Evolutionary conservation across 1,140 invertebrate species (phyloP).

Genomic region (Nylanderia fulva): DNA sequence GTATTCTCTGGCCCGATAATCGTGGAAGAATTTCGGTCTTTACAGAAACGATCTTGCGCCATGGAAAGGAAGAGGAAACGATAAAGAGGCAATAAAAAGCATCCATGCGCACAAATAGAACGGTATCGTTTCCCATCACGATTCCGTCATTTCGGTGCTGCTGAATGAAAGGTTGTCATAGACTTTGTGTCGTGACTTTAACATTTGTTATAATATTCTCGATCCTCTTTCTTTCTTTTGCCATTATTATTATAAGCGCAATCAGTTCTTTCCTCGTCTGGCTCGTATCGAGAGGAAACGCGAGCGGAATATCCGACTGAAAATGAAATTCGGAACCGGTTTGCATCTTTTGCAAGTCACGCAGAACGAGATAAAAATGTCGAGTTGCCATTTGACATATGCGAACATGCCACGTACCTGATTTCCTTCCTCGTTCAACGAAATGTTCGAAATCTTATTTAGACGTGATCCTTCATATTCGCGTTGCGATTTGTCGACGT

Average conservation of each 20-base stretch:
- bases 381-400: not conserved
- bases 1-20: not conserved
- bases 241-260: not conserved
- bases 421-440: not conserved
- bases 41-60: conserved; percentile 1
- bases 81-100: conserved; percentile 24
- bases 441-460: not conserved
- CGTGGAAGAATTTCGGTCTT: not conserved
- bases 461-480: not conserved
- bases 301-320: not conserved
- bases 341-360: not conserved
- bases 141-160: conserved; percentile 12
- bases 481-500: not conserved
- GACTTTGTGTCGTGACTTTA: conserved; percentile 10
- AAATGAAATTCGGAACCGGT: conserved; percentile 36
- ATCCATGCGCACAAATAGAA: conserved; percentile 7
- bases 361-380: not conserved
- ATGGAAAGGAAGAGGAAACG: conserved; percentile 19
- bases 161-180: not conserved
- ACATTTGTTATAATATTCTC: not conserved
- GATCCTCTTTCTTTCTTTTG: not conserved
- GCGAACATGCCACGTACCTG: not conserved
- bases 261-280: not conserved
- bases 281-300: conserved; percentile 1
- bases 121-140: conserved; percentile 33